Evolutionary conservation across 2,113 vertebrate genomes (phyloP).

Genomic region (Colistium nudipinnis): DNA sequence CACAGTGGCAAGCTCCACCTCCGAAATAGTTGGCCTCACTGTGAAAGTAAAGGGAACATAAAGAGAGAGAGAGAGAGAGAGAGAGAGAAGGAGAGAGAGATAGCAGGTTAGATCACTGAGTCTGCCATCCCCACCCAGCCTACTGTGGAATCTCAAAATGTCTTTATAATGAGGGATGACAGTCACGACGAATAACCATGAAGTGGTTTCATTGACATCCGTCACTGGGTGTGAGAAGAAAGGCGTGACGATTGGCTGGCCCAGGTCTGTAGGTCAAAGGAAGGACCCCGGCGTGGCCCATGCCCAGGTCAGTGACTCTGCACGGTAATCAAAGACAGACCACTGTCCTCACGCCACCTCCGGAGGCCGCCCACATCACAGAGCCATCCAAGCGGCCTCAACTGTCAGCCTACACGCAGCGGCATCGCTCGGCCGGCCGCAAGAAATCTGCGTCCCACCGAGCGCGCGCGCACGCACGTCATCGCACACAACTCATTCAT

Average conservation of each 20-base stretch:
- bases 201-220: constrained; percentile 50
- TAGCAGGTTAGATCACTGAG: constrained; percentile 34
- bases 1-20: constrained; percentile 77
- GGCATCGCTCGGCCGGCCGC: not conserved
- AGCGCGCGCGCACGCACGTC: not conserved
- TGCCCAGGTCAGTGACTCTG: constrained; percentile 45
- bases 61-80: constrained; percentile 15
- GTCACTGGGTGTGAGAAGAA: constrained; percentile 36
- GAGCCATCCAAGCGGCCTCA: constrained; percentile 1
- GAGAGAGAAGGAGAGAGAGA: constrained; percentile 14
- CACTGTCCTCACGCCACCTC: constrained; percentile 28
- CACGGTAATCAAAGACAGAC: constrained; percentile 46
- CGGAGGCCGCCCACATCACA: constrained; percentile 17
- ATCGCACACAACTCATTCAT: constrained; percentile 6
- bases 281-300: constrained; percentile 46
- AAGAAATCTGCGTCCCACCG: not conserved
- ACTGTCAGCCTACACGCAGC: not conserved
- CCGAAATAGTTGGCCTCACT: constrained; percentile 89
- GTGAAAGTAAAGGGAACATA: constrained; percentile 26
- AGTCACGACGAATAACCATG: constrained; percentile 59
- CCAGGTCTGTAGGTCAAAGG: constrained; percentile 59
- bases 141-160: constrained; percentile 58
- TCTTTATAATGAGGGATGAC: constrained; percentile 59
- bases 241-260: constrained; percentile 56
- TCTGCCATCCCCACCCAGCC: not conserved